phyloP scores from a whole-genome alignment of 2,113 vertebrate genomes.

The Solea solea region DNA sequence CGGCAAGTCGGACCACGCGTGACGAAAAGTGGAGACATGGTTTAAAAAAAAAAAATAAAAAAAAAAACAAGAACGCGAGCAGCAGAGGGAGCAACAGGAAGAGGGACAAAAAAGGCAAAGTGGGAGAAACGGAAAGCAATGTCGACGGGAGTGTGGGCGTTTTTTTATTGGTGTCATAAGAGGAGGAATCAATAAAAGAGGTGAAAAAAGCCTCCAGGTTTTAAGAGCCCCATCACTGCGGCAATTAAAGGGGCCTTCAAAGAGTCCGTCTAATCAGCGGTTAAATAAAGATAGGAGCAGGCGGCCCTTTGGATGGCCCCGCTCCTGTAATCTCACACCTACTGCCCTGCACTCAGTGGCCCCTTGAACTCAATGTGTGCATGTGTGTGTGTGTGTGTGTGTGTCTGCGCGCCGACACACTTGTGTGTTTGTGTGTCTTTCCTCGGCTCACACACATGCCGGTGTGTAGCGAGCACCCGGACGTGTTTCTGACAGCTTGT shows the following conservation, averaged over 20 bases:
- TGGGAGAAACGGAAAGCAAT: slow-evolving; percentile 33
- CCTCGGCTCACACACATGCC: slow-evolving; percentile 40
- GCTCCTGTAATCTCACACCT: slow-evolving; percentile 79
- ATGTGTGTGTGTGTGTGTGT: slow-evolving; percentile 12
- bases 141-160: slow-evolving; percentile 47
- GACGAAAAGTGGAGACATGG: slow-evolving; percentile 19
- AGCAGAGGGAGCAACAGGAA: slow-evolving; percentile 28
- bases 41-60: background rate
- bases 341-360: slow-evolving; percentile 68
- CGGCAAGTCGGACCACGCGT: background rate
- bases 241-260: slow-evolving; percentile 79
- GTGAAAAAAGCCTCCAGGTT: slow-evolving; percentile 60
- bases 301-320: slow-evolving; percentile 69
- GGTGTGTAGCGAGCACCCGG: slow-evolving; percentile 29
- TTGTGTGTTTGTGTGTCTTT: slow-evolving; percentile 56
- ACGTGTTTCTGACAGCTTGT: slow-evolving; percentile 71
- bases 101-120: background rate
- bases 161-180: slow-evolving; percentile 75
- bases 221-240: slow-evolving; percentile 65
- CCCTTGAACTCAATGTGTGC: slow-evolving; percentile 57
- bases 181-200: slow-evolving; percentile 77
- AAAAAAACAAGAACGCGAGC: slow-evolving; percentile 11
- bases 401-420: background rate
- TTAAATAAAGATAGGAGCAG: slow-evolving; percentile 78
- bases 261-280: slow-evolving; percentile 73